A percentile compares a stretch with the other conserved stretches of the same genome.
Conservation (phyloP, 2,888 invertebrate genomes). For the Tillus elongatus region DNA sequence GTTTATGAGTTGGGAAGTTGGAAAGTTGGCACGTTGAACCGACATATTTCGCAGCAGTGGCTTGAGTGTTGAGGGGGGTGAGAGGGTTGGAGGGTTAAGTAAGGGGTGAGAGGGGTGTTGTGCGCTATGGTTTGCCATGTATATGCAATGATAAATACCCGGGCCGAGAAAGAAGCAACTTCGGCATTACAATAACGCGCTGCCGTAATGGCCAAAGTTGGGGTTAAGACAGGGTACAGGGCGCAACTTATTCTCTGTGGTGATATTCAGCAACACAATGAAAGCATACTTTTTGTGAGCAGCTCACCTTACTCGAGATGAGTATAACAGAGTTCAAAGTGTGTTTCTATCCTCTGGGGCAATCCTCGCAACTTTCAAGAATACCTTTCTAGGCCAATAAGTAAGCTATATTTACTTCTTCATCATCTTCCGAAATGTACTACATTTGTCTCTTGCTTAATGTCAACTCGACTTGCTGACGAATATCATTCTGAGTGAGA, state of each 20-base stretch:
- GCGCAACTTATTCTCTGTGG: slow-evolving; percentile 38
- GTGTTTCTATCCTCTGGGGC: slow-evolving; percentile 34
- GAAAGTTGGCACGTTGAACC: slow-evolving; percentile 15
- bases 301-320: slow-evolving; percentile 31
- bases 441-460: too few species aligned
- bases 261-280: slow-evolving; percentile 38
- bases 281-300: slow-evolving; percentile 34
- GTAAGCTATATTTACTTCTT: slow-evolving; percentile 24
- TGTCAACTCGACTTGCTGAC: too few species aligned
- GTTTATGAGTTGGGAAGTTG: slow-evolving; percentile 18
- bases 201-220: slow-evolving; percentile 40
- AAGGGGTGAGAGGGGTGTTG: slow-evolving; percentile 11
- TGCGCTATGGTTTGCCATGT: slow-evolving; percentile 19
- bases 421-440: background rate
- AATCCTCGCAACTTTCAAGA: slow-evolving; percentile 28
- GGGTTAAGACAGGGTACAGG: slow-evolving; percentile 33
- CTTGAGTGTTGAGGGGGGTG: background rate
- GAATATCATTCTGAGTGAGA: too few species aligned
- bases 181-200: slow-evolving; percentile 37
- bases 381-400: slow-evolving; percentile 27
- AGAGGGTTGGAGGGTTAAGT: background rate
- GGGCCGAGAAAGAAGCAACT: slow-evolving; percentile 35
- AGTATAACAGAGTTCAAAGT: slow-evolving; percentile 32
- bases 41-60: background rate
- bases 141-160: slow-evolving; percentile 35